A percentile compares a stretch with the other conserved stretches of the same genome.
phyloP scores from a whole-genome alignment of 2,113 vertebrate genomes.

The Poicephalus meyeri region DNA sequence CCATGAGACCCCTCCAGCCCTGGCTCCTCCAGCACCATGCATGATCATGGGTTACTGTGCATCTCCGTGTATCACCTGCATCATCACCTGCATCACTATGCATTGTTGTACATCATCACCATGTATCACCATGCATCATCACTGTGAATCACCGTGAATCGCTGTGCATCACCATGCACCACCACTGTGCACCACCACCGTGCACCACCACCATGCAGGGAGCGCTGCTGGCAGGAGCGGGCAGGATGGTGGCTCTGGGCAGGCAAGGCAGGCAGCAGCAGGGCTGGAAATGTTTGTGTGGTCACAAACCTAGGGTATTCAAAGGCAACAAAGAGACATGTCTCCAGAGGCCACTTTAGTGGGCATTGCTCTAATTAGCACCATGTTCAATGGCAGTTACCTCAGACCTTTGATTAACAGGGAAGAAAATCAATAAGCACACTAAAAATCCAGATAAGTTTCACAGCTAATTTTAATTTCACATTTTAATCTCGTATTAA shows the following conservation, averaged over 20 bases:
- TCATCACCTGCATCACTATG: background rate
- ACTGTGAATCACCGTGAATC: background rate
- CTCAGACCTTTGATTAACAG: conserved; percentile 70
- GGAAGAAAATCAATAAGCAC: conserved; percentile 72
- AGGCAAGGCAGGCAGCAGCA: background rate
- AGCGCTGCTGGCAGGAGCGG: fast-evolving
- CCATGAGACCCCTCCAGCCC: background rate
- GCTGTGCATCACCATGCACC: fast-evolving
- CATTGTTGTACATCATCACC: background rate
- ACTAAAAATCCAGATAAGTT: conserved; percentile 73
- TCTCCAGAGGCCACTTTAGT: conserved; percentile 12
- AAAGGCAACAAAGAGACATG: background rate
- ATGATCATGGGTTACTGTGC: background rate
- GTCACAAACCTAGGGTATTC: background rate
- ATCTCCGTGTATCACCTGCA: background rate
- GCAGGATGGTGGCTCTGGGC: background rate
- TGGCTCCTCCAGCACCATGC: background rate
- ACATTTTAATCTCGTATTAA: conserved; percentile 77
- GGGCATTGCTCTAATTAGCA: conserved; percentile 61
- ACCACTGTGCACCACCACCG: fast-evolving
- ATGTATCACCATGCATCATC: background rate
- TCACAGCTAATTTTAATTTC: conserved; percentile 73
- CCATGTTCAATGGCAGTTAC: conserved; percentile 40
- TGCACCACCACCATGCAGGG: fast-evolving
- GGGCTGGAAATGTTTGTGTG: background rate